phyloP scores from a whole-genome alignment of 2,113 vertebrate species.

The Numenius arquata region DNA sequence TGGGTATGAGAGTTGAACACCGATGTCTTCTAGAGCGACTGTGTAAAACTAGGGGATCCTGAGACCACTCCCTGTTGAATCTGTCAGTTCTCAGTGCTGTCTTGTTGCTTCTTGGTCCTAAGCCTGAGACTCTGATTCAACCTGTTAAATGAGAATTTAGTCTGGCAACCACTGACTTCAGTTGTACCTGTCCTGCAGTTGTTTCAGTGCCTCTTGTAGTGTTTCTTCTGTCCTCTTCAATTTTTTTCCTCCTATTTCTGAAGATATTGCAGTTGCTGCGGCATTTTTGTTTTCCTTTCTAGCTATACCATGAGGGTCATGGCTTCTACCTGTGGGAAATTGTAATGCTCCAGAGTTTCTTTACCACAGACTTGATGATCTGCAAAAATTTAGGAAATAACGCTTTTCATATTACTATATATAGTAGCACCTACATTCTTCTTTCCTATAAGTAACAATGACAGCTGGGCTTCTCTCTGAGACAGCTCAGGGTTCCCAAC shows the following conservation, averaged over 20 bases:
- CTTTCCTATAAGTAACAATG: not conserved
- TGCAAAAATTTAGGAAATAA: not conserved
- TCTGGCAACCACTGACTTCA: not conserved
- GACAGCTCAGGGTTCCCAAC: not conserved
- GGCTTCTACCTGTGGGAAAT: not conserved
- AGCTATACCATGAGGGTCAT: not conserved
- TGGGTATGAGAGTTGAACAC: not conserved
- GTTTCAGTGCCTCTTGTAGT: not conserved
- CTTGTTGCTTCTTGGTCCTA: not conserved
- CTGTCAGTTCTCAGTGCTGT: not conserved
- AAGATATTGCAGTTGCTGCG: not conserved
- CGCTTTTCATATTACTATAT: not conserved
- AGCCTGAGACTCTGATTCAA: not conserved
- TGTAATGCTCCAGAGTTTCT: not conserved
- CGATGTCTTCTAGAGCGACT: not conserved
- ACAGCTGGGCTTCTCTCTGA: not conserved
- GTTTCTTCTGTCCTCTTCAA: not conserved
- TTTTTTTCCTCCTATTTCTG: not conserved
- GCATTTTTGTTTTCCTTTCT: not conserved
- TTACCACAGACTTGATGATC: not conserved
- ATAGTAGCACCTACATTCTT: not conserved
- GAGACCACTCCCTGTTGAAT: not conserved
- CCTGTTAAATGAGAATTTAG: not conserved
- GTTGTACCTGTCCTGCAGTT: not conserved
- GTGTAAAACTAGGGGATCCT: not conserved